Conservation (phyloP, 2,113 vertebrate genomes). For the Alces alces region DNA sequence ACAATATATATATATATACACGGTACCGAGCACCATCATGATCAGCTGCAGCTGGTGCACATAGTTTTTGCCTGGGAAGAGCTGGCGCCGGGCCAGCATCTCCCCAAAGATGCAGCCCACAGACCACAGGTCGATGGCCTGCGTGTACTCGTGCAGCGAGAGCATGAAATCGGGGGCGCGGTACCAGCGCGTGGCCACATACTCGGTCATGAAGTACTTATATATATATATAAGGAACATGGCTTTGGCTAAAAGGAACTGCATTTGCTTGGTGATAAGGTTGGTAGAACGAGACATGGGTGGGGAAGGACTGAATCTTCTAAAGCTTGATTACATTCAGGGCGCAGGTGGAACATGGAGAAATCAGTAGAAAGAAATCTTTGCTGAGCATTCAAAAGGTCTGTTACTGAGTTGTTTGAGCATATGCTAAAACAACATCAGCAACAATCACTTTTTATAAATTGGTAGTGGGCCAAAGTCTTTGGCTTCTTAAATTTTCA, state of each 20-base stretch:
- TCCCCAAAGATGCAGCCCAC: too few relatives aligned
- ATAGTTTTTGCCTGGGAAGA: too few relatives aligned
- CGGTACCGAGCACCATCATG: too few relatives aligned
- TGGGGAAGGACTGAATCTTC: not conserved
- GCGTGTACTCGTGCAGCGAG: too few relatives aligned
- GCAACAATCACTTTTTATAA: not conserved
- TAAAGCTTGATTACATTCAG: not conserved
- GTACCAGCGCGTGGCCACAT: too few relatives aligned
- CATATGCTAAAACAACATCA: not conserved
- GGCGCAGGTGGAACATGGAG: accelerated
- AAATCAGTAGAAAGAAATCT: not conserved
- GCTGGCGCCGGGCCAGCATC: too few relatives aligned
- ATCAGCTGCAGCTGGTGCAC: too few relatives aligned
- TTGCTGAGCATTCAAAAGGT: not conserved
- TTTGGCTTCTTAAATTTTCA: not conserved
- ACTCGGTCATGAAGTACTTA: too few relatives aligned
- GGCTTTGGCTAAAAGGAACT: not conserved
- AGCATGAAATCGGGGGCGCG: too few relatives aligned
- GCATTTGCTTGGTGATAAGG: not conserved
- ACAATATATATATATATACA: too few relatives aligned
- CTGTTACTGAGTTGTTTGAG: not conserved
- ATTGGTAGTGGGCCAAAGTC: not conserved
- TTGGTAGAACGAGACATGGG: not conserved
- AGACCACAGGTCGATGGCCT: too few relatives aligned
- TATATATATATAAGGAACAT: too few relatives aligned